Evolutionary conservation across 2,113 vertebrate genomes (phyloP).

Genomic region (Pelusios castaneus): DNA sequence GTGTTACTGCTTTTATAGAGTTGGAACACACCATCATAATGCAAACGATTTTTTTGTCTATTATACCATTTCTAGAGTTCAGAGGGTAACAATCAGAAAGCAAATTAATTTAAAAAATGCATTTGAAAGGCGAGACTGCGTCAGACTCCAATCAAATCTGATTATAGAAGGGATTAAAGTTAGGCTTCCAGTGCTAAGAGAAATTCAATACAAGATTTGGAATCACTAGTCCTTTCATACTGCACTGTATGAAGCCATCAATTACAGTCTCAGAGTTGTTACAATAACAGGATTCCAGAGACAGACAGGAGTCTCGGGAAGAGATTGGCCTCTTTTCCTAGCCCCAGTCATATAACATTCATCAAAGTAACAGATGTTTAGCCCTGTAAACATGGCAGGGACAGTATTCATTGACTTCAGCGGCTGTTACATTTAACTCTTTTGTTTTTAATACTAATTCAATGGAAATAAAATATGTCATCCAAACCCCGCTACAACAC

Average conservation of each 20-base stretch:
- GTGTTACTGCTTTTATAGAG: neutral
- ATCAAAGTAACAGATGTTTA: neutral
- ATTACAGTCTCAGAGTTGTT: neutral
- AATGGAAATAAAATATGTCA: neutral
- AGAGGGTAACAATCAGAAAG: conserved; percentile 9
- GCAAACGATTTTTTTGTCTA: neutral
- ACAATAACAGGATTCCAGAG: neutral
- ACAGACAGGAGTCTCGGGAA: neutral
- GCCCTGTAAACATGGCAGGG: neutral
- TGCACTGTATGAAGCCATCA: neutral
- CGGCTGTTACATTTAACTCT: neutral
- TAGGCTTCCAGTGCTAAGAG: neutral
- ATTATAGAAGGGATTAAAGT: conserved; percentile 2
- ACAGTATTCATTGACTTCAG: neutral
- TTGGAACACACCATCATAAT: neutral
- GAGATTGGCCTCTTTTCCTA: conserved; percentile 5
- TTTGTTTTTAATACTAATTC: neutral
- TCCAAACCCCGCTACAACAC: neutral
- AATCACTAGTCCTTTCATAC: neutral
- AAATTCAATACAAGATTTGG: neutral
- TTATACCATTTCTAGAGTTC: conserved; percentile 6
- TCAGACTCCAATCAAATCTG: neutral
- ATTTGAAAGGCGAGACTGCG: conserved; percentile 22
- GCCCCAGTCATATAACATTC: neutral
- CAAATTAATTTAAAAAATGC: conserved; percentile 29